Evolutionary conservation across 1,140 invertebrate species (phyloP).

Genomic region (Oryctes rhinoceros): DNA sequence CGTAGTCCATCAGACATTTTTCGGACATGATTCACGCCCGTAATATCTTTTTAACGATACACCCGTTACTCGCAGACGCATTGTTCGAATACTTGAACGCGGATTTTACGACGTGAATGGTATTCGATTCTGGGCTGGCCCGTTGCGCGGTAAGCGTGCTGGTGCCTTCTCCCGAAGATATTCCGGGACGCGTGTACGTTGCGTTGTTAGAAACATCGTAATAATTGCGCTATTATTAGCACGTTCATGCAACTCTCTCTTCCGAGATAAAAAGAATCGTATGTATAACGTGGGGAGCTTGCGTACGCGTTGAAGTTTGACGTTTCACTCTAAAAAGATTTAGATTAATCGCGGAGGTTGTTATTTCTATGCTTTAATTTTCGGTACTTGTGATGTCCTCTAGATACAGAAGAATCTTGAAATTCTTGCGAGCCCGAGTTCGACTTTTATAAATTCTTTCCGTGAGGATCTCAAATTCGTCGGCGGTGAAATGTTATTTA

Average conservation of each 20-base stretch:
- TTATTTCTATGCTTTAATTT: too few relatives aligned
- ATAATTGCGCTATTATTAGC: conserved; percentile 15
- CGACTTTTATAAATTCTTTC: too few relatives aligned
- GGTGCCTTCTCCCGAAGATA: neutral
- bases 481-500: too few relatives aligned
- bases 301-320: too few relatives aligned
- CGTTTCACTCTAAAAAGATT: too few relatives aligned
- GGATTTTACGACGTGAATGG: neutral
- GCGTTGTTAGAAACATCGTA: neutral
- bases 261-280: neutral
- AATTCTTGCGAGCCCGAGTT: too few relatives aligned
- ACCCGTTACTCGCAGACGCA: neutral
- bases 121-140: neutral
- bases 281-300: too few relatives aligned
- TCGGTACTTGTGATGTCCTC: too few relatives aligned
- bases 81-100: conserved; percentile 10
- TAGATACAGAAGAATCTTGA: too few relatives aligned
- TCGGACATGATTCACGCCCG: neutral
- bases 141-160: neutral
- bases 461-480: too few relatives aligned
- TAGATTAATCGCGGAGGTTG: too few relatives aligned
- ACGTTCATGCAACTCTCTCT: neutral
- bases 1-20: neutral
- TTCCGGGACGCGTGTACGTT: neutral
- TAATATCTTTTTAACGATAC: conserved; percentile 16